Evolutionary conservation across 1,140 invertebrate species (phyloP).

Genomic region (Apis florea): DNA sequence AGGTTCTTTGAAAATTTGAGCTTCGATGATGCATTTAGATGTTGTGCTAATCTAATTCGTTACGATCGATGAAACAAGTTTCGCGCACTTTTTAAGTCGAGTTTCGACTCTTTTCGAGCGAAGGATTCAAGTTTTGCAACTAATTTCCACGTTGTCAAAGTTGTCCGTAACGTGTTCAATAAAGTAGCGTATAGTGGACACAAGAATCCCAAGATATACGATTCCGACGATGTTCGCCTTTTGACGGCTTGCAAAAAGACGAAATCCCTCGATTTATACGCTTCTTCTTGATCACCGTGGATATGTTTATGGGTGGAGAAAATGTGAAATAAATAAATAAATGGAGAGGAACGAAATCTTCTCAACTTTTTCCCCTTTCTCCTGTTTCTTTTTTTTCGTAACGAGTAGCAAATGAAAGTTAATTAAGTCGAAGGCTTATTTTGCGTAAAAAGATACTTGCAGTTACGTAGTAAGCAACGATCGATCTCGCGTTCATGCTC

Average conservation of each 20-base stretch:
- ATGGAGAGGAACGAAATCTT: not conserved
- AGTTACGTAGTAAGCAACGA: conserved; percentile 26
- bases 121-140: conserved; percentile 28
- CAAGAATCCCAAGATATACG: not conserved
- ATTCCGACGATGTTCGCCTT: not conserved
- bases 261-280: conserved; percentile 13
- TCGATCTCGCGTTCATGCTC: conserved; percentile 60
- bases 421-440: conserved; percentile 30
- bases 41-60: not conserved
- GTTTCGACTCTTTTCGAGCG: not conserved
- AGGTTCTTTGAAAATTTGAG: not conserved
- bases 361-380: too few species aligned
- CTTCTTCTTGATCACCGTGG: not conserved
- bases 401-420: not conserved
- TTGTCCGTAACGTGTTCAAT: not conserved
- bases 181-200: conserved; percentile 18
- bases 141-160: conserved; percentile 14
- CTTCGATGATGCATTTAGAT: not conserved
- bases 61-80: not conserved
- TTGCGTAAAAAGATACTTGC: conserved; percentile 29
- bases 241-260: conserved; percentile 4
- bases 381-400: not conserved
- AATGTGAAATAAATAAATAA: conserved; percentile 23
- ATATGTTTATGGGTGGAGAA: conserved; percentile 10
- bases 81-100: not conserved